phyloP scores from a whole-genome alignment of 2,797 vertebrate genomes.

The Onychomys torridus region DNA sequence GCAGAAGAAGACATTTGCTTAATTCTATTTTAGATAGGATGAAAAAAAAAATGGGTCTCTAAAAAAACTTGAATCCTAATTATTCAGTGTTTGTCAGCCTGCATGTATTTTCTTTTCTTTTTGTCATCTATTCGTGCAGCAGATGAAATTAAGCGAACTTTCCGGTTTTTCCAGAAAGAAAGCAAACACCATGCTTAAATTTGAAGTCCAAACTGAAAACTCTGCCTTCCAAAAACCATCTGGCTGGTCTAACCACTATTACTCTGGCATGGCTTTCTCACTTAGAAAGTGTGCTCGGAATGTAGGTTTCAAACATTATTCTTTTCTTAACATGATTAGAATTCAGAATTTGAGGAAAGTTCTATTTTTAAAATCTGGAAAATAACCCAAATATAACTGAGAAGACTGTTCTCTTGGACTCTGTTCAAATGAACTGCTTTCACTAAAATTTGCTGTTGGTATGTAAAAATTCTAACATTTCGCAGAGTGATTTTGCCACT shows the following conservation, averaged over 20 bases:
- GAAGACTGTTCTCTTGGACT: constrained; percentile 62
- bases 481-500: constrained; percentile 56
- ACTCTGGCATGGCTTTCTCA: constrained; percentile 66
- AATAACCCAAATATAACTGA: constrained; percentile 73
- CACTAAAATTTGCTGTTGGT: constrained; percentile 58
- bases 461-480: constrained; percentile 76
- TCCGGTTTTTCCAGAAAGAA: constrained; percentile 76
- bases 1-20: constrained; percentile 62
- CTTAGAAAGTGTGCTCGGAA: constrained; percentile 42
- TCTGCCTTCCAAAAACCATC: constrained; percentile 65
- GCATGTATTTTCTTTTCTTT: constrained; percentile 74
- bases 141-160: constrained; percentile 76
- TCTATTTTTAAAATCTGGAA: constrained; percentile 80
- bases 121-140: constrained; percentile 62
- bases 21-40: constrained; percentile 52
- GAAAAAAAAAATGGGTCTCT: constrained; percentile 63
- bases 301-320: constrained; percentile 73
- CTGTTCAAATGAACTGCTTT: constrained; percentile 73
- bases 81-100: constrained; percentile 72
- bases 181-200: constrained; percentile 72
- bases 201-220: constrained; percentile 74
- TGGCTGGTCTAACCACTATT: constrained; percentile 71
- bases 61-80: constrained; percentile 73
- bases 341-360: constrained; percentile 74
- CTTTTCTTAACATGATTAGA: constrained; percentile 73